Conservation (phyloP, 2,797 vertebrate genomes). For the Varecia variegata region DNA sequence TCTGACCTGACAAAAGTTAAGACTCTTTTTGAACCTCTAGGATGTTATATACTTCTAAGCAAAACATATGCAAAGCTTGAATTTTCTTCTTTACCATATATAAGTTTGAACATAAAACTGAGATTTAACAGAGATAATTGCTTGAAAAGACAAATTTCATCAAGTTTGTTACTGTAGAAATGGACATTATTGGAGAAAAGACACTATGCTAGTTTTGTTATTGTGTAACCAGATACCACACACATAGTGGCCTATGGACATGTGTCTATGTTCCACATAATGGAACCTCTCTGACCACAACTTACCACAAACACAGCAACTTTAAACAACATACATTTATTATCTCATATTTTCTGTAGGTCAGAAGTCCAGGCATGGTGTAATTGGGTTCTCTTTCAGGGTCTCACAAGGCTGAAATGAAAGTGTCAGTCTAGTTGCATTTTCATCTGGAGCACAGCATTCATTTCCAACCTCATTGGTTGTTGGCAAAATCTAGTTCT, state of each 20-base stretch:
- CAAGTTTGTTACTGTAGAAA: not conserved
- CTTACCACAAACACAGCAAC: not conserved
- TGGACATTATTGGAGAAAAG: not conserved
- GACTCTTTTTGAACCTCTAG: not conserved
- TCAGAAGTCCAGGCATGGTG: not conserved
- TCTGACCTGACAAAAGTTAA: not conserved
- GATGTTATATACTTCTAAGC: not conserved
- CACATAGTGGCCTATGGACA: not conserved
- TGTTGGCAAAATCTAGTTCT: not conserved
- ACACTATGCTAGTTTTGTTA: not conserved
- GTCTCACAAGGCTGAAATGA: not conserved
- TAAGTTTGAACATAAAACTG: not conserved
- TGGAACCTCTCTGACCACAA: not conserved
- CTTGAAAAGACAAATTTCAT: not conserved
- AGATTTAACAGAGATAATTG: not conserved
- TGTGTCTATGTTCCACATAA: not conserved
- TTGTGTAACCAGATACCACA: not conserved
- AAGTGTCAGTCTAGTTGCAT: not conserved
- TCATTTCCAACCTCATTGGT: not conserved
- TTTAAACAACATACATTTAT: not conserved
- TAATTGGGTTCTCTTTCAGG: not conserved
- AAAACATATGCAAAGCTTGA: not conserved
- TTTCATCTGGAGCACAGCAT: not conserved
- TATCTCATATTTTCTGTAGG: not conserved
- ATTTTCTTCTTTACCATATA: not conserved